phyloP scores from a whole-genome alignment of 2,113 vertebrate species.

The Mixornis gularis region DNA sequence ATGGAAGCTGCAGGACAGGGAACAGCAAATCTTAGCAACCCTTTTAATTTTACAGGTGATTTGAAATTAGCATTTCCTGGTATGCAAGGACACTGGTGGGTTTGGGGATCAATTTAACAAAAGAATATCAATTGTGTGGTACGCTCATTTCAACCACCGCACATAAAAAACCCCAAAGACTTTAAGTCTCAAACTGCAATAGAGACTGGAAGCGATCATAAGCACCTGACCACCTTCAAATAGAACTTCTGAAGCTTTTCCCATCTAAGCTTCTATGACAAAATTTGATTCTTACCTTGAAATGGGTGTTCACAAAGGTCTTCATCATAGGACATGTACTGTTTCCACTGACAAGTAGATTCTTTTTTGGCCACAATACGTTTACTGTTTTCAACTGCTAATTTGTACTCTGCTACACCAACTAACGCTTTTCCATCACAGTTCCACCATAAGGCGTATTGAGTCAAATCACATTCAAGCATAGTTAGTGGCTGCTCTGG shows the following conservation, averaged over 20 bases:
- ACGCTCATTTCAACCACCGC: background rate
- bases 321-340: constrained; percentile 74
- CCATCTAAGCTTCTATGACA: background rate
- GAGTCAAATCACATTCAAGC: constrained; percentile 79
- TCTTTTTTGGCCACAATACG: constrained; percentile 73
- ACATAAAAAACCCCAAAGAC: background rate
- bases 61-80: background rate
- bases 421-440: constrained; percentile 75
- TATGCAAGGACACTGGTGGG: background rate
- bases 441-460: constrained; percentile 77
- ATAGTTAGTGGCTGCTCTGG: constrained; percentile 70
- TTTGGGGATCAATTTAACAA: background rate
- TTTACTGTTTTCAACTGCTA: constrained; percentile 66
- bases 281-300: constrained; percentile 76
- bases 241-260: background rate
- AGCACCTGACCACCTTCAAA: background rate
- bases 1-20: background rate
- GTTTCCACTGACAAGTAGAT: constrained; percentile 75
- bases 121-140: background rate
- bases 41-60: background rate
- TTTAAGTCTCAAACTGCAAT: fast-evolving
- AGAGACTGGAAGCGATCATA: background rate
- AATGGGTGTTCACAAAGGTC: constrained; percentile 83
- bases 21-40: background rate
- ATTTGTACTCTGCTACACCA: constrained; percentile 73